Conservation (phyloP, 2,113 vertebrate genomes). For the Terrapene triunguis region DNA sequence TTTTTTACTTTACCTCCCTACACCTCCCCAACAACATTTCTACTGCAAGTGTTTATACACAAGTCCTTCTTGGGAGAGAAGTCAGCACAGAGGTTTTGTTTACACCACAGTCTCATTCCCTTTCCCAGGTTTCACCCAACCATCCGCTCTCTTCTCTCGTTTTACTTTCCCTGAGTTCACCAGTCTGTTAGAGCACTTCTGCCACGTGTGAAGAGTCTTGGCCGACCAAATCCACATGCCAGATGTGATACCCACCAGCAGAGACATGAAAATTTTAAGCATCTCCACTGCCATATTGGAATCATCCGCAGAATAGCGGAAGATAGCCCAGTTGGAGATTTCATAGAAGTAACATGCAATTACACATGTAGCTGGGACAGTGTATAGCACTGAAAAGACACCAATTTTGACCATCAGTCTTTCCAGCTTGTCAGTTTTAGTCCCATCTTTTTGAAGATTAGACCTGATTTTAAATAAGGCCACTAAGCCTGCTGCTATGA, state of each 20-base stretch:
- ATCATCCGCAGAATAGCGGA: slow-evolving; percentile 88
- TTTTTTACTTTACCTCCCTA: neutral
- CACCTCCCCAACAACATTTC: neutral
- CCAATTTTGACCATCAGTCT: slow-evolving; percentile 99
- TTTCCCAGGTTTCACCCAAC: slow-evolving; percentile 94
- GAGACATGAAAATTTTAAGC: slow-evolving; percentile 98
- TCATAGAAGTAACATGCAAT: slow-evolving; percentile 98
- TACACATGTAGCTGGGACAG: slow-evolving; percentile 95
- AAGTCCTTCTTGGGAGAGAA: neutral
- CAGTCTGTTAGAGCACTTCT: slow-evolving; percentile 92
- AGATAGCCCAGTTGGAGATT: slow-evolving; percentile 94
- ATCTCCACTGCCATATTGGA: slow-evolving; percentile 97
- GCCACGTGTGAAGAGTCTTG: slow-evolving; percentile 98
- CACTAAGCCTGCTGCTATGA: slow-evolving; percentile 95
- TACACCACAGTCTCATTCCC: slow-evolving; percentile 97
- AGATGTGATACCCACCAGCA: slow-evolving; percentile 97
- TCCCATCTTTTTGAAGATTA: slow-evolving; percentile 98
- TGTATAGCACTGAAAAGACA: slow-evolving; percentile 98
- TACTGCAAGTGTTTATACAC: neutral
- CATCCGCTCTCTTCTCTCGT: slow-evolving; percentile 87
- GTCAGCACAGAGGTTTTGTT: neutral
- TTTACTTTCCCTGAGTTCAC: slow-evolving; percentile 90
- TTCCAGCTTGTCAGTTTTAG: slow-evolving; percentile 98
- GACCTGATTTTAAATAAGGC: slow-evolving; percentile 99
- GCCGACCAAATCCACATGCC: slow-evolving; percentile 99